Evolutionary conservation across 2,888 invertebrate species (phyloP), one percentile per base, ranked within the genome.

Genomic region (Polyommatus icarus): DNA sequence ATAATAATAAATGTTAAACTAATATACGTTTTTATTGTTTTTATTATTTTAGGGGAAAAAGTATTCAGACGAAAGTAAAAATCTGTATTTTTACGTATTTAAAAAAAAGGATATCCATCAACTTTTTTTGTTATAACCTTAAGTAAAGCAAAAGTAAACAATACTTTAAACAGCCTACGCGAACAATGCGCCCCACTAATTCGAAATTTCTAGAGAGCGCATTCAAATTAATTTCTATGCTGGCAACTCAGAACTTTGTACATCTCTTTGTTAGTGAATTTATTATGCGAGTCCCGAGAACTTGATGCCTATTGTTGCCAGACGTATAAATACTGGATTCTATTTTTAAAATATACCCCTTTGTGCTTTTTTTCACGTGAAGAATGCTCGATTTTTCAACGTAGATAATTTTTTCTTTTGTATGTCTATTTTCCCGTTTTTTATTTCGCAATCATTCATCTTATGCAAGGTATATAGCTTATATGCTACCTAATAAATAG

Each of bases 241-340:
- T 78, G 78, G 59, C 79, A 71, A 71, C 78, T 78, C 77, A 77
- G 79, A 81, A 81, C 78, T 80, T 81, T 80, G 78, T 75, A 80
- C 78, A 76, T 77, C 80, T 80, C 81, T 80, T 79, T 79, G 79
- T 79, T 78, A 75, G 78, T 76, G 77, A 78, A 79, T 79, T 79
- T 80, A 80, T 78, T 80, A 78, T 76, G 78, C 67, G 77, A 79
- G 50, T 76, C 79, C 77, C 67, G 76, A 24, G 20, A 77, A 77
- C 76, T 77, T 76, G 77, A 78, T 57, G 73, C 75, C 76, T 78
- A 57, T 78, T 81, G 80, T 80, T 79, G n/a, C 75, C 36, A 54
- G 77, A 77, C 72, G 75, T 75, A 75, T 50, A 75, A 73, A 73
- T 46, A 73, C 54, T 29, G 75, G 67, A 67, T 73, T 73, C 24